These are phyloP conservation scores for Sminthurinus signatus DNA, from an alignment of 1,140 invertebrate genomes.

Conservation along the genomic window DNA sequence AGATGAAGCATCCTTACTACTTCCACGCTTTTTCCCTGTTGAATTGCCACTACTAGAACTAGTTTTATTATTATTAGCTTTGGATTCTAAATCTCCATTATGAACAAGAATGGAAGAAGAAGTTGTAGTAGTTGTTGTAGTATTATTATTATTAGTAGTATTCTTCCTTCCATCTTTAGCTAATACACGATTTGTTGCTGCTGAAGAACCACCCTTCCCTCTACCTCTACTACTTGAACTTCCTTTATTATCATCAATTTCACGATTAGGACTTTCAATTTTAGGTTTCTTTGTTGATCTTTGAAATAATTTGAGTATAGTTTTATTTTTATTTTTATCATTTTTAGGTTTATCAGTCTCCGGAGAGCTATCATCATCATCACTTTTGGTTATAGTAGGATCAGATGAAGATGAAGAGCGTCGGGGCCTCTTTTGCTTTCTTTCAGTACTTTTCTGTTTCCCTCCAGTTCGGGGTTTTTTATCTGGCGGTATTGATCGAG, in stretches of 20 bases:
- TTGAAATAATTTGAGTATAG: slow-evolving; percentile 59
- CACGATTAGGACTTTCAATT: slow-evolving; percentile 43
- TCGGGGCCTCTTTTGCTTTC: slow-evolving; percentile 42
- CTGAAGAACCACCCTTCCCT: slow-evolving; percentile 6
- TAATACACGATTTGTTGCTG: slow-evolving; percentile 28
- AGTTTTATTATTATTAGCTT: neutral
- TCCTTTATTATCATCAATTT: slow-evolving; percentile 30
- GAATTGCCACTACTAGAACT: neutral
- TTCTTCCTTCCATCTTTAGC: slow-evolving; percentile 32
- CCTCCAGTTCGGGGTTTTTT: no score
- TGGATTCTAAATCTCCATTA: slow-evolving; percentile 21
- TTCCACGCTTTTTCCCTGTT: slow-evolving; percentile 14
- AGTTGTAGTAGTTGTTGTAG: neutral
- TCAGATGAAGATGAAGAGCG: slow-evolving; percentile 37
- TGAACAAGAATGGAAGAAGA: neutral
- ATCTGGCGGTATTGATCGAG: neutral
- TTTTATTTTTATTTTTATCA: slow-evolving; percentile 66
- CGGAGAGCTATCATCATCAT: slow-evolving; percentile 47
- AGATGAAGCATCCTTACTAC: slow-evolving; percentile 11
- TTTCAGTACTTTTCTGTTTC: neutral
- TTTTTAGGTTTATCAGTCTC: slow-evolving; percentile 47
- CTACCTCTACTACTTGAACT: slow-evolving; percentile 1
- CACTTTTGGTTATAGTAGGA: slow-evolving; percentile 13
- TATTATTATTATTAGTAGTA: neutral
- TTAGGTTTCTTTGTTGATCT: slow-evolving; percentile 46